Base-by-base conservation (phyloP, 1,140 invertebrate species). In the Pogonus chalceus region DNA sequence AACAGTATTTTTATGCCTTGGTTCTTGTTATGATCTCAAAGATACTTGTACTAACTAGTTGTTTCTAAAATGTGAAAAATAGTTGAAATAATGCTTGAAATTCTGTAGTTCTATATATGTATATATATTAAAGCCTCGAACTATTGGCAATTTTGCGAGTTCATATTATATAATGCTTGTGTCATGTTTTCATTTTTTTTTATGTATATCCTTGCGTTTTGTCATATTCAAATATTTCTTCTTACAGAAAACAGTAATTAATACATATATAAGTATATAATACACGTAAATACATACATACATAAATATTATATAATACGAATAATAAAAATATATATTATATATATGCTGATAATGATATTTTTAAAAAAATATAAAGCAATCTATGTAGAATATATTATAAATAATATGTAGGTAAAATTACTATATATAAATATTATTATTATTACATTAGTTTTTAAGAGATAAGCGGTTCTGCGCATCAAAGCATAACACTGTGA, bases 401-500 rank as follows among this genome's bases (percentile, higher is more conserved):
- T 52, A 52, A 14, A 35, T 35, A 46, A 37, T n/a, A 22, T 1
- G 16, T 56, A 52, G 23, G 22, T 56, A 51, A 52, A 22, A 20
- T n/a, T 35, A 53, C 20, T 53, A 24, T 49, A 39, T 56, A 53
- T 52, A 37, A 43, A 35, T 56, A 58, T 31, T 35, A 14, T 59
- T 65, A 63, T 57, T 58, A 56, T 53, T 54, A 55, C 23, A 53
- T 21, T 62, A 63, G 55, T 52, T 62, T 60, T 62, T 60, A 54
- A 54, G 23, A 51, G 46, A 39, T 53, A 59, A 58, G 55, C 55
- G 58, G 62, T 60, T 49, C 47, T 58, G 65, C 65, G 66, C 66
- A 66, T 69, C 67, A 70, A 70, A 70, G 68, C 68, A 49, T 10
- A 61, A 66, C 60, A 62, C 68, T 70, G 68, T 70, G 68, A 70